Percentiles rank a stretch among this genome's conserved stretches.
Conservation (phyloP, 2,888 invertebrate species). For the Acanthosepion lycidas region DNA sequence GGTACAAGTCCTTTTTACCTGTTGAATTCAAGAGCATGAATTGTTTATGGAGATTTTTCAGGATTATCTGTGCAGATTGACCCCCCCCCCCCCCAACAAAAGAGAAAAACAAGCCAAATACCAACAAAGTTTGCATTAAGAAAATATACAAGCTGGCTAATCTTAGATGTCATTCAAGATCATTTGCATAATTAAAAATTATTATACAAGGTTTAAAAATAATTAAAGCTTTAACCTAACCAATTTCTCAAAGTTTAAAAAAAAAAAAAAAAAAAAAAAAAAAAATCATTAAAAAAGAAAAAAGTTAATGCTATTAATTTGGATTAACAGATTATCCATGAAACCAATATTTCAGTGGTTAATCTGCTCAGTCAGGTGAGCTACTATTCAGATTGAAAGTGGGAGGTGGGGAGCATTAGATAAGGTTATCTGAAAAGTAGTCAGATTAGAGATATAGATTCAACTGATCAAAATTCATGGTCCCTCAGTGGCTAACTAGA, state of each 20-base stretch:
- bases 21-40: background rate
- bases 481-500: too few relatives aligned
- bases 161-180: background rate
- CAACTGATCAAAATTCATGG: background rate
- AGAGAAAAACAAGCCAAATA: background rate
- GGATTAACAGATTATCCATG: background rate
- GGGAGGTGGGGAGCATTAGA: background rate
- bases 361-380: conserved; percentile 6
- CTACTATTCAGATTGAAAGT: background rate
- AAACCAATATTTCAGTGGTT: background rate
- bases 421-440: background rate
- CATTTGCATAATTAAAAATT: background rate
- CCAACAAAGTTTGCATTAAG: too few relatives aligned
- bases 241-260: background rate
- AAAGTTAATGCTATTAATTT: background rate
- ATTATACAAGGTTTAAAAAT: background rate
- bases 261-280: background rate
- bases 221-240: background rate
- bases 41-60: too few relatives aligned
- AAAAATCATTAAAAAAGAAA: background rate
- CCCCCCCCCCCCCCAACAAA: too few relatives aligned
- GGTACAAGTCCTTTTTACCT: too few relatives aligned
- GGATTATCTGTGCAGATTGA: background rate
- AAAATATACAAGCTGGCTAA: background rate
- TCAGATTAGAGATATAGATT: background rate